Evolutionary conservation across 2,888 invertebrate species (phyloP).

Genomic region (Chloromyia formosa): DNA sequence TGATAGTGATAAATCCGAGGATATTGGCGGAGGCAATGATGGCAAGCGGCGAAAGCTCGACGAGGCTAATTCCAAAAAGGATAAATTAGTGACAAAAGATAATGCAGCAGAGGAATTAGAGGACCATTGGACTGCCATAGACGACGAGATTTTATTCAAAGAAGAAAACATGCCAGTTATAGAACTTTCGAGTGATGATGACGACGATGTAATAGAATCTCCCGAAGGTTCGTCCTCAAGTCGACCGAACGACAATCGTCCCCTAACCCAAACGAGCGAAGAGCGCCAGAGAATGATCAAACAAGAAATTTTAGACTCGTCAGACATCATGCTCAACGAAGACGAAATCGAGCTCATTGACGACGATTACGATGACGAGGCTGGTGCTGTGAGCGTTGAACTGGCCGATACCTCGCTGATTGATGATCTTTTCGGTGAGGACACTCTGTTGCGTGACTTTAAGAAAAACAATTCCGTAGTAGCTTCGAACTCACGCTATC

Average conservation of each 20-base stretch:
- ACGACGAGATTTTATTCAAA: conserved; percentile 58
- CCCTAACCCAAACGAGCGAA: conserved; percentile 51
- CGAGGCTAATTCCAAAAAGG: not conserved
- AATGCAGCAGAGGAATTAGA: conserved; percentile 46
- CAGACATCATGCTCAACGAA: conserved; percentile 38
- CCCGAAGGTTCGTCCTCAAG: not conserved
- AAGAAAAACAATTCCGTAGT: conserved; percentile 58
- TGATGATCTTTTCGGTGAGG: conserved; percentile 60
- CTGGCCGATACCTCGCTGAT: conserved; percentile 59
- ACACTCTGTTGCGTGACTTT: conserved; percentile 59
- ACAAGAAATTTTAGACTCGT: conserved; percentile 58
- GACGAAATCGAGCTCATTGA: conserved; percentile 59
- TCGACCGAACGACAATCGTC: not conserved
- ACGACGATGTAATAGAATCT: conserved; percentile 29
- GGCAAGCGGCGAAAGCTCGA: conserved; percentile 29
- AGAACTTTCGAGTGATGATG: conserved; percentile 48
- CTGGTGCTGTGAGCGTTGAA: conserved; percentile 52
- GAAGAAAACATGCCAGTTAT: conserved; percentile 53
- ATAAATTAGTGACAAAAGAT: conserved; percentile 38
- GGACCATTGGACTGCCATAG: conserved; percentile 54
- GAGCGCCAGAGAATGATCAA: conserved; percentile 58
- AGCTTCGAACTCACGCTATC: conserved; percentile 54
- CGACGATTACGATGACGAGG: conserved; percentile 56
- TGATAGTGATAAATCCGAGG: not conserved
- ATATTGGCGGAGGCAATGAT: not conserved